A percentile compares a stretch with the other conserved stretches of the same genome.
Evolutionary conservation across 2,888 invertebrate species (phyloP).

Genomic region (Rhyacophila evoluta): DNA sequence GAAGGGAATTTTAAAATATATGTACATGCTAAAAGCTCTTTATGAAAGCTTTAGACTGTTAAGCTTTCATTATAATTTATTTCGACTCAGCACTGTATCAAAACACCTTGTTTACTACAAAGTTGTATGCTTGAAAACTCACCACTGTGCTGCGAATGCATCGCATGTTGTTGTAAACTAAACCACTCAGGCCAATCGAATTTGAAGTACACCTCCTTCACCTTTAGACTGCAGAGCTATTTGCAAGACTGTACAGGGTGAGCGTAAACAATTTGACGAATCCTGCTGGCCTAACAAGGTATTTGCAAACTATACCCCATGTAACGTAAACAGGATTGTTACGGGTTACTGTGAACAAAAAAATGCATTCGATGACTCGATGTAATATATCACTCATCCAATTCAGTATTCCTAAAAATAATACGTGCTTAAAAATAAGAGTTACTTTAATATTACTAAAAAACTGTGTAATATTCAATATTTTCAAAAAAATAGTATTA

Average conservation of each 20-base stretch:
- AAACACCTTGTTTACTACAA: not conserved
- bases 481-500: too few relatives aligned
- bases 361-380: too few relatives aligned
- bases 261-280: conserved; percentile 25
- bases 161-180: not conserved
- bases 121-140: not conserved
- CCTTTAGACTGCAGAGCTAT: conserved; percentile 12
- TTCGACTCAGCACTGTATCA: not conserved
- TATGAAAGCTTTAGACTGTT: too few relatives aligned
- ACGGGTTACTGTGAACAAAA: not conserved
- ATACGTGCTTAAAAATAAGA: too few relatives aligned
- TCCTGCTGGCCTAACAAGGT: conserved; percentile 23
- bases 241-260: conserved; percentile 12
- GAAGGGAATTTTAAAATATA: too few relatives aligned
- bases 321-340: not conserved
- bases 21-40: too few relatives aligned
- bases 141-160: not conserved
- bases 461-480: too few relatives aligned
- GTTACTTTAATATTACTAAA: too few relatives aligned
- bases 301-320: conserved; percentile 7
- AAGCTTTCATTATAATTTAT: not conserved
- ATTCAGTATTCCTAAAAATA: too few relatives aligned
- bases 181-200: conserved; percentile 20
- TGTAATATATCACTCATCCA: too few relatives aligned
- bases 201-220: not conserved